Percentiles rank a stretch among this genome's conserved stretches.
Conservation (phyloP, 1,140 invertebrate genomes). For the Lepidostoma basale region DNA sequence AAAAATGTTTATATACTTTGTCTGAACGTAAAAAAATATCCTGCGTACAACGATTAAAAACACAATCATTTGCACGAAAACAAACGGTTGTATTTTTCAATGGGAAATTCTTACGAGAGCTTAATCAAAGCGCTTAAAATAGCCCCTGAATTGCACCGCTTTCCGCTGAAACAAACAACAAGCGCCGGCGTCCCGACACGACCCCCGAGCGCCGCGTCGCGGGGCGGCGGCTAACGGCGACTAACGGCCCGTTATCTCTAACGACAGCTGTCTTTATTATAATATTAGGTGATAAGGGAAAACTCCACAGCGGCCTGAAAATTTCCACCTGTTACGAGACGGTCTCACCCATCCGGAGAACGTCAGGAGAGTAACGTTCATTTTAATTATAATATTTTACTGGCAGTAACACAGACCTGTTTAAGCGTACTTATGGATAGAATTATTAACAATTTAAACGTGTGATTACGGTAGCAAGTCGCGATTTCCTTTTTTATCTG, state of each 20-base stretch:
- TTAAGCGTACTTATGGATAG: no score
- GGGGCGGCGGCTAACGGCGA: neutral
- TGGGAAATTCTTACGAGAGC: neutral
- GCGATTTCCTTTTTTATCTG: no score
- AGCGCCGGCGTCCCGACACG: neutral
- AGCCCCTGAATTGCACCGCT: neutral
- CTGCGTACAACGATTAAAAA: no score
- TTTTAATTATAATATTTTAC: no score
- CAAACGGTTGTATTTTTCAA: constrained; percentile 6
- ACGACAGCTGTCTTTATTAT: constrained; percentile 33
- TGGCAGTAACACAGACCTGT: no score
- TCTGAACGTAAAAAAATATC: no score
- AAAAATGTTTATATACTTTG: no score
- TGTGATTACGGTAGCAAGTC: no score
- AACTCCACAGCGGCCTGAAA: constrained; percentile 19
- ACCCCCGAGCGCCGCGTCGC: neutral
- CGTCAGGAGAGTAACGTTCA: neutral
- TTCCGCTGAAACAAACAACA: neutral
- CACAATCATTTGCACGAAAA: no score
- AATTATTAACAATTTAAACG: no score
- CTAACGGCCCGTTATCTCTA: constrained; percentile 31
- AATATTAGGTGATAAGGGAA: constrained; percentile 36
- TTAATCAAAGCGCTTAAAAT: neutral
- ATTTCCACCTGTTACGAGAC: constrained; percentile 28
- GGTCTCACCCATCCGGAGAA: neutral